Evolutionary conservation across 2,888 invertebrate species (phyloP).

Genomic region (Drosophila longiperda): DNA sequence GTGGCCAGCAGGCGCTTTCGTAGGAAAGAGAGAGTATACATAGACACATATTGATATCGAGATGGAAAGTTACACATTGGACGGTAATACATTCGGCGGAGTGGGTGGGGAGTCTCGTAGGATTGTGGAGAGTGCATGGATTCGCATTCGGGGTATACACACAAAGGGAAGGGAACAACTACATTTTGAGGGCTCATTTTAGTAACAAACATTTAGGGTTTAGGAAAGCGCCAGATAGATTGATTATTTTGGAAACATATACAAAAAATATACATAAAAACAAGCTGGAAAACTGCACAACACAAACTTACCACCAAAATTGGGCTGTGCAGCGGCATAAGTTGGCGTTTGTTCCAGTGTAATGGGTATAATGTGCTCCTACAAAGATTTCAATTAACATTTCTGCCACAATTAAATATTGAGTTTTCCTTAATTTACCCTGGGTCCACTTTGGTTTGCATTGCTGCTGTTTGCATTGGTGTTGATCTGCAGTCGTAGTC

Average conservation of each 20-base stretch:
- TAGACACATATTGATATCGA: constrained; percentile 71
- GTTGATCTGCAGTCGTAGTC: constrained; percentile 82
- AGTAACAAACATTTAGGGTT: constrained; percentile 69
- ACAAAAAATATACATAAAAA: constrained; percentile 4
- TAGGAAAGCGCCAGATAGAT: constrained; percentile 67
- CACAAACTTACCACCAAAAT: constrained; percentile 79
- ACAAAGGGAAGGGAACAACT: constrained; percentile 21
- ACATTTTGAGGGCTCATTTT: constrained; percentile 40
- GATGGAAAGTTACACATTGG: constrained; percentile 70
- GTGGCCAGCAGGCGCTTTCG: constrained; percentile 81
- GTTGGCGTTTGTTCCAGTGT: constrained; percentile 84
- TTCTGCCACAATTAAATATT: not conserved
- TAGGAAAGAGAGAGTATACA: constrained; percentile 80
- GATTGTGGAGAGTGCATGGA: constrained; percentile 53
- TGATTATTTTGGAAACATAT: constrained; percentile 13
- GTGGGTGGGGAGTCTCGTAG: constrained; percentile 14
- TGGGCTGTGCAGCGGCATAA: constrained; percentile 82
- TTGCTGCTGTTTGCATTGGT: constrained; percentile 59
- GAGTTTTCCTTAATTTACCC: constrained; percentile 51
- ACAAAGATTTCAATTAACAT: not conserved
- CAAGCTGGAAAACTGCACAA: not conserved
- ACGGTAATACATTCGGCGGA: constrained; percentile 39
- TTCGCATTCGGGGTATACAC: constrained; percentile 23
- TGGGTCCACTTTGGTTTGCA: constrained; percentile 72
- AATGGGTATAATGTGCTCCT: constrained; percentile 85